Percentiles rank a stretch among this genome's conserved stretches.
Evolutionary conservation across 2,113 vertebrate genomes (phyloP).

Genomic region (Colinus virginianus): DNA sequence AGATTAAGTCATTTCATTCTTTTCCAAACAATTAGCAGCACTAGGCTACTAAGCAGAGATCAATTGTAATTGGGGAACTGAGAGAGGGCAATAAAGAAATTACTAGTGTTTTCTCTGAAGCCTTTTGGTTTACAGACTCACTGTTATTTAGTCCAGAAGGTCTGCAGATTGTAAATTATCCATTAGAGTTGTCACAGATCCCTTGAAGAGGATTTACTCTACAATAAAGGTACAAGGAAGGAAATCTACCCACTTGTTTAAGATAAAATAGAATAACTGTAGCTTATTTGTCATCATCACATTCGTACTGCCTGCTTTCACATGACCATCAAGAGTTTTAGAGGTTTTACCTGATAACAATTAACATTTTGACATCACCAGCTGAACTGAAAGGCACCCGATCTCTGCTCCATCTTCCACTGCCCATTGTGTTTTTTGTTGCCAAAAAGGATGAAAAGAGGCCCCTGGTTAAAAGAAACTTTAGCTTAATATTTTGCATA

Average conservation of each 20-base stretch:
- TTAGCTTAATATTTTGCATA: neutral
- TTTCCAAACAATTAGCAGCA: constrained; percentile 76
- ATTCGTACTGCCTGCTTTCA: neutral
- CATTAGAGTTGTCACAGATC: constrained; percentile 67
- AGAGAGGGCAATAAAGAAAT: constrained; percentile 86
- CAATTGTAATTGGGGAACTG: constrained; percentile 75
- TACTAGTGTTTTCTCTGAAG: constrained; percentile 77
- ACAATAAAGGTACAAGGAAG: constrained; percentile 48
- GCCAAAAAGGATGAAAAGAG: neutral
- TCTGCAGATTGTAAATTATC: constrained; percentile 81
- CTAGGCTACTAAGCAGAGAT: constrained; percentile 70
- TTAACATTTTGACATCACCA: neutral
- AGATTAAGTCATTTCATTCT: constrained; percentile 71
- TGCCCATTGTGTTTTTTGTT: neutral
- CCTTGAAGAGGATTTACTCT: constrained; percentile 73
- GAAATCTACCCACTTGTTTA: constrained; percentile 23
- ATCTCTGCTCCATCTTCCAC: rapidly evolving
- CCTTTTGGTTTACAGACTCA: constrained; percentile 76
- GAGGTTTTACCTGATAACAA: neutral
- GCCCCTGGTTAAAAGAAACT: neutral
- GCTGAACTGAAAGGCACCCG: neutral
- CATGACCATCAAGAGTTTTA: neutral
- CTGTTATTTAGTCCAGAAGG: constrained; percentile 78
- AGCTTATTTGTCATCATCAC: constrained; percentile 10
- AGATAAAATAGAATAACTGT: neutral